phyloP scores from a whole-genome alignment of 2,888 invertebrate species.

The Chrysodeixis includens region DNA sequence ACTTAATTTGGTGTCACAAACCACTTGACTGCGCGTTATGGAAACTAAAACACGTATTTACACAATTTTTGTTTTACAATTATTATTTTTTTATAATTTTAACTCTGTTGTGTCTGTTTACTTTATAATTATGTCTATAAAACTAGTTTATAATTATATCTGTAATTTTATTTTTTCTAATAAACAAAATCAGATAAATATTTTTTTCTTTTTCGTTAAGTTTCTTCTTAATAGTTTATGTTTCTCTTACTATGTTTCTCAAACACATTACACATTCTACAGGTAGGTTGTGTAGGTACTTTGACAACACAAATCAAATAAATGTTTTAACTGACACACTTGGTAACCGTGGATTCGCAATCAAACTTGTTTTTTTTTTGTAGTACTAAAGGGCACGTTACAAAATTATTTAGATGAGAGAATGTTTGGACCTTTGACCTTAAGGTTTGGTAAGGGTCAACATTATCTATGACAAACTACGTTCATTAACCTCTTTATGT shows the following conservation, averaged over 20 bases:
- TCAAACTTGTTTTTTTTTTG: constrained; percentile 17
- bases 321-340: background rate
- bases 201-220: no score
- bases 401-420: constrained; percentile 44
- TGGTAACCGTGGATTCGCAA: constrained; percentile 24
- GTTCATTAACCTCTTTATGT: constrained; percentile 25
- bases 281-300: no score
- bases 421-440: constrained; percentile 45
- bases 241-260: no score
- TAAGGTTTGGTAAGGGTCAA: constrained; percentile 31
- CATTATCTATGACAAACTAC: constrained; percentile 11
- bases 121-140: no score
- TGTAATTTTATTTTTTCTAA: no score
- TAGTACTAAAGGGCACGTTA: constrained; percentile 40
- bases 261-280: no score
- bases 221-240: no score
- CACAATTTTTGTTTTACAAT: constrained; percentile 32
- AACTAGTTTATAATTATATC: no score
- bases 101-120: background rate
- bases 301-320: background rate
- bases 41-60: constrained; percentile 45
- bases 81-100: background rate
- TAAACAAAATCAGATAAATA: no score
- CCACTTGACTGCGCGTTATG: constrained; percentile 35
- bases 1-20: constrained; percentile 61